phyloP scores from a whole-genome alignment of 2,113 vertebrate species.

The Antigone vipio region DNA sequence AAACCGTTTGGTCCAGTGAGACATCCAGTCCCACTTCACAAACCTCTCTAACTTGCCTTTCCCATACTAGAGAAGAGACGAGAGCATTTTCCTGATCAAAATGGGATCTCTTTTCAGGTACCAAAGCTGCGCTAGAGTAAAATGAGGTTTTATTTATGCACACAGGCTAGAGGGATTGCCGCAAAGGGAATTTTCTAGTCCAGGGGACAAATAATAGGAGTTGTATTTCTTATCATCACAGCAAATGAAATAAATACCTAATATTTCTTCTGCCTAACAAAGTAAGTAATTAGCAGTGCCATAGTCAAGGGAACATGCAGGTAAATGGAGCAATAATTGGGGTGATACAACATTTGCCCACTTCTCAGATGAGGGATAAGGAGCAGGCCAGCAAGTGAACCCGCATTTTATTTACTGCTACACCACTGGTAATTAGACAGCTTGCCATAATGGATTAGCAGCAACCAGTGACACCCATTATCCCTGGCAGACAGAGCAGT shows the following conservation, averaged over 20 bases:
- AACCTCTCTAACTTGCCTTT: neutral
- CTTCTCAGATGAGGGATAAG: slow-evolving; percentile 61
- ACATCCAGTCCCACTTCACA: neutral
- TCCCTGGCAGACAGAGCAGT: slow-evolving; percentile 31
- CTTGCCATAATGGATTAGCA: slow-evolving; percentile 60
- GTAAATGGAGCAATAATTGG: slow-evolving; percentile 65
- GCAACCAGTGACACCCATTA: slow-evolving; percentile 40
- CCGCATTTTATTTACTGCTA: slow-evolving; percentile 48
- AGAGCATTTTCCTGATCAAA: slow-evolving; percentile 4
- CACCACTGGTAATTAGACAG: slow-evolving; percentile 41
- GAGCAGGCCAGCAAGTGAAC: slow-evolving; percentile 49
- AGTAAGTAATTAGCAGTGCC: slow-evolving; percentile 56
- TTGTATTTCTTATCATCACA: slow-evolving; percentile 42
- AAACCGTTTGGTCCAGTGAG: neutral
- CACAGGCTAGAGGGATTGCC: neutral
- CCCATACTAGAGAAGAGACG: neutral
- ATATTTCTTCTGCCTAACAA: slow-evolving; percentile 34
- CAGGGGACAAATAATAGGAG: slow-evolving; percentile 1
- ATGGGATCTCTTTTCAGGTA: neutral
- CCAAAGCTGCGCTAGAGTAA: neutral
- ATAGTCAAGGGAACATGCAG: slow-evolving; percentile 39
- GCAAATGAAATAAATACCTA: slow-evolving; percentile 55
- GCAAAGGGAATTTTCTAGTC: slow-evolving; percentile 6
- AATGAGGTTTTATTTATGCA: neutral
- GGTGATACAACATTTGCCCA: slow-evolving; percentile 62